Evolutionary conservation across 1,140 invertebrate species (phyloP).

Genomic region (Bombus waltoni): DNA sequence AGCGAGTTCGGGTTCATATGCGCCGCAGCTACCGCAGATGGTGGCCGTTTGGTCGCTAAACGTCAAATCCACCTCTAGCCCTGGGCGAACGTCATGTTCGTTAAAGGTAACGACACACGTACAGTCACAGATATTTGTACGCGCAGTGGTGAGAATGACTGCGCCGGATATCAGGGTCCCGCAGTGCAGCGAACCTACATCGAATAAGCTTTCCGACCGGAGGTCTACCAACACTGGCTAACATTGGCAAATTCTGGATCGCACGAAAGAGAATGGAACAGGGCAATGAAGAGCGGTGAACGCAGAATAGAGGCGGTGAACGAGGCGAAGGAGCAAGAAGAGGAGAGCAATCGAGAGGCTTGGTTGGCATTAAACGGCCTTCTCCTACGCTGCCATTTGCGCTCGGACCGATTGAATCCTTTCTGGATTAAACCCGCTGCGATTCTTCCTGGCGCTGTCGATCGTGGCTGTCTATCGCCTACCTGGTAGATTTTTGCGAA

Average conservation of each 20-base stretch:
- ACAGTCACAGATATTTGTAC: background rate
- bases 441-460: conserved; percentile 15
- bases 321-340: background rate
- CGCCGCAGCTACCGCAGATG: conserved; percentile 39
- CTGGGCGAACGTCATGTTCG: conserved; percentile 23
- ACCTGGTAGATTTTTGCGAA: background rate
- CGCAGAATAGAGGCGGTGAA: background rate
- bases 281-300: background rate
- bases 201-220: conserved; percentile 22
- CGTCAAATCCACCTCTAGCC: conserved; percentile 38
- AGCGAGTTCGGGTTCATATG: background rate
- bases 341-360: conserved; percentile 45
- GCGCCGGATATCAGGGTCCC: conserved; percentile 32
- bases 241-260: conserved; percentile 45
- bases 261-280: conserved; percentile 5
- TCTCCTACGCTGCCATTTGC: conserved; percentile 6
- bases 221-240: conserved; percentile 49
- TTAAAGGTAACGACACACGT: conserved; percentile 38
- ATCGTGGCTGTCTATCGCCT: conserved; percentile 18
- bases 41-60: conserved; percentile 29
- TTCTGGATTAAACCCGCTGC: conserved; percentile 55
- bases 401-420: conserved; percentile 69
- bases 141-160: conserved; percentile 20
- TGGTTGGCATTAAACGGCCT: conserved; percentile 51
- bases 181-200: conserved; percentile 25